phyloP scores from a whole-genome alignment of 2,797 vertebrate genomes.

The Chaenodraco wilsoni region DNA sequence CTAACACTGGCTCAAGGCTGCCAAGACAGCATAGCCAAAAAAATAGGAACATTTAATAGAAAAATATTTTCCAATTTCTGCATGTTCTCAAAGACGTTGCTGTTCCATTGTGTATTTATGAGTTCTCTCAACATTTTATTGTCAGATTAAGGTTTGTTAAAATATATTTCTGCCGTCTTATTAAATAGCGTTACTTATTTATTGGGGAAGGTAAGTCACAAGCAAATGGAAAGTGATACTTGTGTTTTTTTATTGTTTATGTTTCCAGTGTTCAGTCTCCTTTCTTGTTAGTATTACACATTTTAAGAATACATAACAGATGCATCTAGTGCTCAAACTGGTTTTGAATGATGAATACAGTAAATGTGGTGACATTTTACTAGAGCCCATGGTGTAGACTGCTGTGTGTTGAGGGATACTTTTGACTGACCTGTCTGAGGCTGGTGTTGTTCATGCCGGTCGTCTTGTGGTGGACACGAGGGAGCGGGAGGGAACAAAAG shows the following conservation, averaged over 20 bases:
- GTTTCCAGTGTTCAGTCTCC: no score
- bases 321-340: not conserved
- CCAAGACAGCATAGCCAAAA: conserved; percentile 67
- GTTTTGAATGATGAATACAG: not conserved
- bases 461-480: conserved; percentile 39
- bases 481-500: conserved; percentile 61
- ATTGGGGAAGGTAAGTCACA: not conserved
- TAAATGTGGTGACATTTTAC: conserved; percentile 9
- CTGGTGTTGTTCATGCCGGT: conserved; percentile 44
- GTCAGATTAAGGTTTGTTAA: not conserved
- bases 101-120: conserved; percentile 29
- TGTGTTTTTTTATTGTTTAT: not conserved
- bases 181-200: not conserved
- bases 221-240: not conserved
- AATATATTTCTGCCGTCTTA: not conserved
- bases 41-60: conserved; percentile 46
- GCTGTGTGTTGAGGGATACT: conserved; percentile 32
- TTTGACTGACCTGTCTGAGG: conserved; percentile 62
- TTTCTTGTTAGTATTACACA: no score
- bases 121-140: conserved; percentile 13
- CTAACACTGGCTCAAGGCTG: conserved; percentile 79
- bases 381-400: conserved; percentile 33
- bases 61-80: conserved; percentile 38
- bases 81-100: conserved; percentile 26
- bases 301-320: not conserved